phyloP scores from a whole-genome alignment of 2,888 invertebrate species.

The Trissolcus brochymenae region DNA sequence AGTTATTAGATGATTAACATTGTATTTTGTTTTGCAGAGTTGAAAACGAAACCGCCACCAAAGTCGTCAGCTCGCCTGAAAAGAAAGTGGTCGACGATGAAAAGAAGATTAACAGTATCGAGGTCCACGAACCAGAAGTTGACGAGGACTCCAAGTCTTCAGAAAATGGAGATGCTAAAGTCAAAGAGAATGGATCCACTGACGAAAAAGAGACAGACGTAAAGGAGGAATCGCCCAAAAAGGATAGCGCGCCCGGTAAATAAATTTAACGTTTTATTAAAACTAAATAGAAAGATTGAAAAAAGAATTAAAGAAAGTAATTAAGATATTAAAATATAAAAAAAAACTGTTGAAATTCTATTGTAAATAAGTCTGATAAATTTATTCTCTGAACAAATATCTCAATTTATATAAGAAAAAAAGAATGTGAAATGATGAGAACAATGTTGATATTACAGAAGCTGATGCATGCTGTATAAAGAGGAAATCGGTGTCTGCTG shows the following conservation, averaged over 20 bases:
- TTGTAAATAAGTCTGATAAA: too few relatives aligned
- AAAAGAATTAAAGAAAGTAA: too few relatives aligned
- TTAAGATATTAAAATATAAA: too few relatives aligned
- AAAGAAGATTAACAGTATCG: conserved; percentile 42
- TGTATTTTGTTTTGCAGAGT: conserved; percentile 20
- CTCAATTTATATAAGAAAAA: too few relatives aligned
- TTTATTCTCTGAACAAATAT: too few relatives aligned
- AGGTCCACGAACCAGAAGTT: conserved; percentile 69
- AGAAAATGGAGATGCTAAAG: conserved; percentile 73
- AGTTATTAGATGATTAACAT: background rate
- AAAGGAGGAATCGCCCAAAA: conserved; percentile 75
- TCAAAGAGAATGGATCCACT: conserved; percentile 76
- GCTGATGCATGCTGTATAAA: conserved; percentile 78
- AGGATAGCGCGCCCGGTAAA: conserved; percentile 75
- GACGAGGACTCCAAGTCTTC: conserved; percentile 75
- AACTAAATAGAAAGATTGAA: background rate
- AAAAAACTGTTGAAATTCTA: too few relatives aligned
- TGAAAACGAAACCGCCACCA: conserved; percentile 61
- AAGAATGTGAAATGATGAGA: too few relatives aligned
- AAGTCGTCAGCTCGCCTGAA: conserved; percentile 74
- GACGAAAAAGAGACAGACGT: conserved; percentile 75
- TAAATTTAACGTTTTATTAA: background rate
- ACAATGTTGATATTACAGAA: conserved; percentile 9
- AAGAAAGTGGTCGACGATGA: conserved; percentile 77
- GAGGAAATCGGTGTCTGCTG: conserved; percentile 82